Percentiles rank a stretch among this genome's conserved stretches.
These are phyloP conservation scores for Xestia xanthographa DNA, from an alignment of 2,888 invertebrate species.

Conservation along the genomic window DNA sequence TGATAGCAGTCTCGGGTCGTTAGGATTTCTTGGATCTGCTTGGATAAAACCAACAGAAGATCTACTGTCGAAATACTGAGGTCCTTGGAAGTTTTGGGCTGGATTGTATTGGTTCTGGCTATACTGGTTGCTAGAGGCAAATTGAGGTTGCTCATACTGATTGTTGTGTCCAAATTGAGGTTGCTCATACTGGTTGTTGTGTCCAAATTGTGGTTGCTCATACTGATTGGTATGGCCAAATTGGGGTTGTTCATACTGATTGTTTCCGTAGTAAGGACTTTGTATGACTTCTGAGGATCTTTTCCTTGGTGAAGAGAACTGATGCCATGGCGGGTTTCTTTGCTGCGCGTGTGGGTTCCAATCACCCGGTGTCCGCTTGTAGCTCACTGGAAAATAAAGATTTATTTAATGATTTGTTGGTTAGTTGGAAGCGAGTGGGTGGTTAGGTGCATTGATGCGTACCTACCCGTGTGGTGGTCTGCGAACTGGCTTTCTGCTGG, in stretches of 20 bases:
- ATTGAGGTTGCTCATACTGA: slow-evolving; percentile 39
- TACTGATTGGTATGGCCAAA: slow-evolving; percentile 39
- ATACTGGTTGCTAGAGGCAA: slow-evolving; percentile 25
- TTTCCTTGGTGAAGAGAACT: slow-evolving; percentile 84
- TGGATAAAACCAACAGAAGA: slow-evolving; percentile 69
- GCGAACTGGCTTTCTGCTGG: slow-evolving; percentile 80
- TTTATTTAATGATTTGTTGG: slow-evolving; percentile 45
- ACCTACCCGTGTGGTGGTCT: slow-evolving; percentile 88
- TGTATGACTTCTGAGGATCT: slow-evolving; percentile 79
- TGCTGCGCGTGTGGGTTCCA: slow-evolving; percentile 78
- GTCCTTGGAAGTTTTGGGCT: slow-evolving; percentile 60
- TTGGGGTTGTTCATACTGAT: slow-evolving; percentile 52
- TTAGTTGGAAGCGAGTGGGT: slow-evolving; percentile 2
- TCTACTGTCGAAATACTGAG: slow-evolving; percentile 76
- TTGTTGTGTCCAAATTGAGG: slow-evolving; percentile 41
- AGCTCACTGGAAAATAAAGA: slow-evolving; percentile 78
- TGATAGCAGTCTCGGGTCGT: slow-evolving; percentile 90
- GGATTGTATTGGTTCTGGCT: slow-evolving; percentile 28
- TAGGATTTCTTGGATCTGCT: slow-evolving; percentile 76
- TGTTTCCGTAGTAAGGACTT: slow-evolving; percentile 53
- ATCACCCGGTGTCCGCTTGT: slow-evolving; percentile 78
- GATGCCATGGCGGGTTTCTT: slow-evolving; percentile 84
- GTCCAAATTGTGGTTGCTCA: slow-evolving; percentile 37
- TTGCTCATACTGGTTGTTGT: slow-evolving; percentile 33
- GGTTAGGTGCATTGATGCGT: slow-evolving; percentile 83